A percentile compares a stretch with the other conserved stretches of the same genome.
These are phyloP conservation scores for Oriolus oriolus DNA, from an alignment of 2,113 vertebrate species.

Conservation along the genomic window DNA sequence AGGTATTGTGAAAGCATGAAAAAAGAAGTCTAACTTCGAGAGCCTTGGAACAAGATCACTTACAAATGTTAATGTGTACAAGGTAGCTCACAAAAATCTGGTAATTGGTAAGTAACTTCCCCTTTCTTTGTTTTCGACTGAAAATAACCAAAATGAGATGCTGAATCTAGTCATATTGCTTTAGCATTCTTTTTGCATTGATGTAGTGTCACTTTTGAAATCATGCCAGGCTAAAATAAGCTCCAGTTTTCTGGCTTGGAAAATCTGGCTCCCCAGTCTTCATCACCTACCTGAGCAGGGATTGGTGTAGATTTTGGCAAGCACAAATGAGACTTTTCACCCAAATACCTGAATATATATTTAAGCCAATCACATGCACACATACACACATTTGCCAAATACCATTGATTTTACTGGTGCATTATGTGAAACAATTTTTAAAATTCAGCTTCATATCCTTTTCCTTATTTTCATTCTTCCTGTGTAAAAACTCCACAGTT, in stretches of 20 bases:
- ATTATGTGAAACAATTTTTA: neutral
- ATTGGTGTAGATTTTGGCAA: slow-evolving; percentile 49
- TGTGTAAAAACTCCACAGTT: neutral
- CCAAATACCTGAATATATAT: neutral
- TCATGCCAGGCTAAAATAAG: slow-evolving; percentile 40
- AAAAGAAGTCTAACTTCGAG: neutral
- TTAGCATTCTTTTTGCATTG: neutral
- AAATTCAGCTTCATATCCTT: neutral
- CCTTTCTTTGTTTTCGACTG: neutral
- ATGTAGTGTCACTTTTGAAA: slow-evolving; percentile 46
- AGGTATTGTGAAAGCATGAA: neutral
- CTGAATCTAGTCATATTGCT: neutral
- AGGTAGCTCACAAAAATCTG: neutral
- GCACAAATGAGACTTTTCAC: slow-evolving; percentile 4
- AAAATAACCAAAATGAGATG: neutral
- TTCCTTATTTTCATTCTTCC: neutral
- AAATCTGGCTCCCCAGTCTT: neutral
- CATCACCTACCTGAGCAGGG: neutral
- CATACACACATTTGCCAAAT: neutral
- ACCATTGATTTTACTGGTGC: neutral
- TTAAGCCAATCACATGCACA: neutral
- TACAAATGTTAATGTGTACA: neutral
- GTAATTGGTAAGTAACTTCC: neutral
- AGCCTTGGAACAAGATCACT: neutral
- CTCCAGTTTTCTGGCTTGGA: neutral